Evolutionary conservation across 2,113 vertebrate species (phyloP).

Genomic region (Chionis minor): DNA sequence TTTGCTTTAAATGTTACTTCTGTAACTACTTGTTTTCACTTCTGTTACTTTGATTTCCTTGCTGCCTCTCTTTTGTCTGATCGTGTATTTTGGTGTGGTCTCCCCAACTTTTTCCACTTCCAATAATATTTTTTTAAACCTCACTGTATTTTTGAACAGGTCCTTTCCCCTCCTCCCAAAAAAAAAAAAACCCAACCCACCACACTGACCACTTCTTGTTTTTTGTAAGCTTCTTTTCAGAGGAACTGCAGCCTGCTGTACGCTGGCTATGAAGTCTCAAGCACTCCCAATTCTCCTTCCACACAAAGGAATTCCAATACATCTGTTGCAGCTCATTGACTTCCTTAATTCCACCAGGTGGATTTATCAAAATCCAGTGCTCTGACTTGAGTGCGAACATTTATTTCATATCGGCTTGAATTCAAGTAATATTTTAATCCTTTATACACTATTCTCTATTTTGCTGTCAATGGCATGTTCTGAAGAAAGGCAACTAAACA

Average conservation of each 20-base stretch:
- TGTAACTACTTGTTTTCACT: background rate
- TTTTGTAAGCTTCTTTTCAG: background rate
- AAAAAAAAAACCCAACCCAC: too few relatives aligned
- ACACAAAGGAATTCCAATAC: background rate
- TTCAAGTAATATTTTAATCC: background rate
- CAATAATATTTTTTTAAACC: background rate
- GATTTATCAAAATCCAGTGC: background rate
- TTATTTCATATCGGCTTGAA: background rate
- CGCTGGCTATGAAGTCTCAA: background rate
- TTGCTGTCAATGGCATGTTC: background rate
- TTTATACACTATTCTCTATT: background rate
- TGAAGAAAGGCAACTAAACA: background rate
- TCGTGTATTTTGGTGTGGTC: background rate
- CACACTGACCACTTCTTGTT: constrained; percentile 32
- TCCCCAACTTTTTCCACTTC: background rate
- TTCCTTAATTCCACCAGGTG: background rate
- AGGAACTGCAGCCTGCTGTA: background rate
- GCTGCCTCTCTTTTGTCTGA: background rate
- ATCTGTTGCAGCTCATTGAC: background rate
- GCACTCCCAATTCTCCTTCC: background rate
- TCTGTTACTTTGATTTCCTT: constrained; percentile 24
- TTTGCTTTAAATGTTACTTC: constrained; percentile 32
- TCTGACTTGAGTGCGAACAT: background rate
- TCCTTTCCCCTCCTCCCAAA: too few relatives aligned
- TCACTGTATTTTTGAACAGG: background rate